Conservation (phyloP, 2,888 invertebrate genomes). For the Apodemia mormo region DNA sequence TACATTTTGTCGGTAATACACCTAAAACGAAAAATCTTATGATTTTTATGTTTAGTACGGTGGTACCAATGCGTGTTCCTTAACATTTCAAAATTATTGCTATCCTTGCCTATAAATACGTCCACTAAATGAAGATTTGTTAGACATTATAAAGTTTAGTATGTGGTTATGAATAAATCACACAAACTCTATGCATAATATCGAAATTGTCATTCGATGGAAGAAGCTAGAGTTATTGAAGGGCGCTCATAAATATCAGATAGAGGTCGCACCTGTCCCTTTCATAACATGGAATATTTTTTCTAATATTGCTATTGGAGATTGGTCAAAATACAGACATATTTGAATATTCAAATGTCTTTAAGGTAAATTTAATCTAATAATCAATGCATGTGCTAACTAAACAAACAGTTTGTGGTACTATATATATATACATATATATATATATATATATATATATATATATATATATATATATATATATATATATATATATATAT, state of each 20-base stretch:
- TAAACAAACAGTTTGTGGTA: no score
- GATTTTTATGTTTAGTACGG: no score
- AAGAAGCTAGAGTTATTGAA: constrained; percentile 39
- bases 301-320: constrained; percentile 28
- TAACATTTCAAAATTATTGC: not conserved
- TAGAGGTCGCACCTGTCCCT: constrained; percentile 57
- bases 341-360: not conserved
- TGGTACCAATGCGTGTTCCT: no score
- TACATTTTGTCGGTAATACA: no score
- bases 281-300: constrained; percentile 47
- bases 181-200: constrained; percentile 41
- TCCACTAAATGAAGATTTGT: constrained; percentile 3
- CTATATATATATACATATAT: no score
- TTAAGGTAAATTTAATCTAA: no score
- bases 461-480: no score
- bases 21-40: no score
- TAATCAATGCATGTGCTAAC: no score
- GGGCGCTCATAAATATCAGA: constrained; percentile 59
- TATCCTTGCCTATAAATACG: not conserved
- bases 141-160: not conserved
- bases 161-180: constrained; percentile 1
- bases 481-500: no score
- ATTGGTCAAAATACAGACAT: not conserved
- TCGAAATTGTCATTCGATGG: constrained; percentile 50
- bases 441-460: no score